Conservation (phyloP, 2,797 vertebrate species). For the Simalia tracyae region DNA sequence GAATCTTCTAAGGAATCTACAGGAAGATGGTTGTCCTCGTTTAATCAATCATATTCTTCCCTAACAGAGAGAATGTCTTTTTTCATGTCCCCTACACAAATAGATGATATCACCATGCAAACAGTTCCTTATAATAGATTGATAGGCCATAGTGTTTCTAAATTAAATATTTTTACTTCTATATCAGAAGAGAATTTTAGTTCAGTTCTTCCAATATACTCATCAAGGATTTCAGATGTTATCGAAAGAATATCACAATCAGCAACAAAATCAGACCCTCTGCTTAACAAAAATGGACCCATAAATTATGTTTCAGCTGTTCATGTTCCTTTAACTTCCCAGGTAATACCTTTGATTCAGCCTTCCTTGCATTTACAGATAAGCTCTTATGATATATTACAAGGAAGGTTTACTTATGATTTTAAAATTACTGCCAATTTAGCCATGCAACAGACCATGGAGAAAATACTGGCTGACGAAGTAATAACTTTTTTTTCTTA, state of each 20-base stretch:
- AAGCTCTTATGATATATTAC: slow-evolving; percentile 31
- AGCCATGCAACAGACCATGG: neutral
- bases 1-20: slow-evolving; percentile 24
- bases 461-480: neutral
- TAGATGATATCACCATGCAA: slow-evolving; percentile 27
- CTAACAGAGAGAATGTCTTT: slow-evolving; percentile 46
- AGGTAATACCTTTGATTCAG: slow-evolving; percentile 43
- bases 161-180: slow-evolving; percentile 29
- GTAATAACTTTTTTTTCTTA: neutral
- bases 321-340: slow-evolving; percentile 44
- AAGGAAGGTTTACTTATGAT: slow-evolving; percentile 29
- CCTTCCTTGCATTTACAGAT: slow-evolving; percentile 16
- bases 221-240: slow-evolving; percentile 39
- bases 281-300: slow-evolving; percentile 20
- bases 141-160: slow-evolving; percentile 22
- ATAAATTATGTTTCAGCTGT: slow-evolving; percentile 31
- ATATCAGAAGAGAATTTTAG: slow-evolving; percentile 35
- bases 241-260: slow-evolving; percentile 6
- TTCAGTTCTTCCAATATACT: slow-evolving; percentile 41
- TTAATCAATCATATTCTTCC: slow-evolving; percentile 48
- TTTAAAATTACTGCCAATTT: slow-evolving; percentile 21
- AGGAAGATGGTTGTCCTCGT: slow-evolving; percentile 39
- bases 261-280: slow-evolving; percentile 17
- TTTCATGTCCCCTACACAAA: slow-evolving; percentile 25
- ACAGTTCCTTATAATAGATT: slow-evolving; percentile 14